A percentile compares a stretch with the other conserved stretches of the same genome.
Evolutionary conservation across 2,888 invertebrate species (phyloP).

Genomic region (Lasioglossum leucozonium): DNA sequence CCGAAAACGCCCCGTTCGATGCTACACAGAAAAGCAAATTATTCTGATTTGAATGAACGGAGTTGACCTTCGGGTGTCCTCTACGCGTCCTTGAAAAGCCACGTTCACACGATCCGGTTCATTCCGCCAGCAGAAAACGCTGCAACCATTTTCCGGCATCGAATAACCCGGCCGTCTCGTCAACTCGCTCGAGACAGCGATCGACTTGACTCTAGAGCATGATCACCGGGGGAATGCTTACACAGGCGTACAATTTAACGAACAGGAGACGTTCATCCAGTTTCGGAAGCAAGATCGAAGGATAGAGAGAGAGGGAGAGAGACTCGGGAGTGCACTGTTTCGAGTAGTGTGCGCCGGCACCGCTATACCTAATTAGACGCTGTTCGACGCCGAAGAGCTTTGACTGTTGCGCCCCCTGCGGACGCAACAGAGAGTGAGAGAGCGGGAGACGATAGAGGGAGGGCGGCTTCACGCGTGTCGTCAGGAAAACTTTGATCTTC

Average conservation of each 20-base stretch:
- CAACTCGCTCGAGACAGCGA: neutral
- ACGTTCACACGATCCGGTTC: neutral
- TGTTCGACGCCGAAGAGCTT: constrained; percentile 64
- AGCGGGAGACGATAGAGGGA: neutral
- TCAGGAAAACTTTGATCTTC: constrained; percentile 61
- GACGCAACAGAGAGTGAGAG: constrained; percentile 4
- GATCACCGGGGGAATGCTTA: neutral
- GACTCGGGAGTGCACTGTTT: constrained; percentile 7
- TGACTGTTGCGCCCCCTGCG: constrained; percentile 42
- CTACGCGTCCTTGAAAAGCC: too few species aligned
- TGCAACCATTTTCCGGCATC: neutral
- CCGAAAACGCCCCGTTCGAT: too few species aligned
- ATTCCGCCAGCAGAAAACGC: too few species aligned
- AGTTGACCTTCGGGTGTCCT: too few species aligned
- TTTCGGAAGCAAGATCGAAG: constrained; percentile 52
- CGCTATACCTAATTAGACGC: constrained; percentile 66
- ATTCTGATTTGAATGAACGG: too few species aligned
- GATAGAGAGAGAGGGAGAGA: constrained; percentile 22
- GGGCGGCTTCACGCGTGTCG: constrained; percentile 42
- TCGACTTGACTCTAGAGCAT: neutral
- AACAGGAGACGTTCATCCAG: constrained; percentile 49
- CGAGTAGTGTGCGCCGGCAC: constrained; percentile 32
- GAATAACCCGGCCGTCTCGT: neutral
- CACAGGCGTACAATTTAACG: constrained; percentile 38
- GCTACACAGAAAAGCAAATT: too few species aligned